Base-by-base conservation (phyloP, 2,797 vertebrate species). In the Crocidura indochinensis region DNA sequence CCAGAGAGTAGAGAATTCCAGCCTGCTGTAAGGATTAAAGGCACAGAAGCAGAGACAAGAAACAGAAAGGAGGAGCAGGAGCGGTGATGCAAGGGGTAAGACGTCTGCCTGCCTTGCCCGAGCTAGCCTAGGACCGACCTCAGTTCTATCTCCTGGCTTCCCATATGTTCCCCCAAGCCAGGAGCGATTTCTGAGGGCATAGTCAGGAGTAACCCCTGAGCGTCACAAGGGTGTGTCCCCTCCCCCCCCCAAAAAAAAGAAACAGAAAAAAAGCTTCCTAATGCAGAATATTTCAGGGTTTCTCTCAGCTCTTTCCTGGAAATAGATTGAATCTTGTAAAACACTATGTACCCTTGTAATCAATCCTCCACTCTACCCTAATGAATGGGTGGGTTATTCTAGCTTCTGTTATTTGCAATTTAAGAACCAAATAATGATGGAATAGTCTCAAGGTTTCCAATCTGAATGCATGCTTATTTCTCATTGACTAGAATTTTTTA, bases 331-430 rank as follows among this genome's bases (percentile, higher is more conserved):
- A 62, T 64, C 77, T 64, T 68, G 29, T 62, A 82, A 76, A 93
- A 84, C 67, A 88, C 29, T 46, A 46, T 29, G 47, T 60, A 80
- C 14, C 47, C 77, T 84, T 64, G 26, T 22, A 56, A 80, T 49
- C 65, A 44, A 67, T n/a, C 74, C 27, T 92, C 60, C 62, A 29
- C 29, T 49, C 20, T 46, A 84, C 69, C n/a, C 73, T 80, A 87
- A 80, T 38, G 47, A 72, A 69, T 69, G 93, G 85, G 60, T 72
- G 8, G 22, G 46, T 69, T 53, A 10, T 53, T 53, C 51, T 53
- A 53, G 51, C 51, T 88, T 88, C 80, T 92, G 49, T 83, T 73
- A 62, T 69, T 73, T 67, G 24, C 49, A 80, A 91, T 62, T 67
- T 56, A 91, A 65, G 76, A 84, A 87, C 26, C 71, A 49, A 75